Evolutionary conservation across 2,888 invertebrate genomes (phyloP).

Genomic region (Subacronicta megacephala): DNA sequence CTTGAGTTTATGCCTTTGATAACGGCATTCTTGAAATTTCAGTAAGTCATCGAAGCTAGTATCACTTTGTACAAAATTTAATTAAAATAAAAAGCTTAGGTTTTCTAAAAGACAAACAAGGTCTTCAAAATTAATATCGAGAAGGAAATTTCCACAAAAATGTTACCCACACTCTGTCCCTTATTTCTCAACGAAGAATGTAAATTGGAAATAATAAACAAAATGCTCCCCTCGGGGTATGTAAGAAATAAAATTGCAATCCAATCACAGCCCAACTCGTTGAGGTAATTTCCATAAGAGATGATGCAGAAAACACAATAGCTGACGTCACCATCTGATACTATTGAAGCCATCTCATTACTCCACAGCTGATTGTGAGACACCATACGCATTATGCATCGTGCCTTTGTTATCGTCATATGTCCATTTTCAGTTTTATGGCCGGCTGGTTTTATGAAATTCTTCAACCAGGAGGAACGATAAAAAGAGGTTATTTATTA

Average conservation of each 20-base stretch:
- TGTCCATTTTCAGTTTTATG: slow-evolving; percentile 64
- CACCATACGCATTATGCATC: slow-evolving; percentile 74
- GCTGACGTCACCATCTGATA: slow-evolving; percentile 62
- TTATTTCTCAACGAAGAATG: slow-evolving; percentile 8
- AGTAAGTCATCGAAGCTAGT: no score
- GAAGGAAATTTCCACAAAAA: no score
- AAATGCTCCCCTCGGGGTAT: no score
- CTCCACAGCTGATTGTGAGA: slow-evolving; percentile 73
- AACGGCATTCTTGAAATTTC: no score
- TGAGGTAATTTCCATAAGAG: slow-evolving; percentile 26
- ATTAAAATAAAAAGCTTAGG: no score
- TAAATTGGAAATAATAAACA: slow-evolving; percentile 18
- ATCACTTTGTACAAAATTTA: no score
- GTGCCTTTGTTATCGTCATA: slow-evolving; percentile 66
- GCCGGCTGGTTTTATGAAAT: slow-evolving; percentile 45
- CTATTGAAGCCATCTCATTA: slow-evolving; percentile 76
- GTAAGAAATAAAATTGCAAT: slow-evolving; percentile 23
- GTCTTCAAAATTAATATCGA: no score
- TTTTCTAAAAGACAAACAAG: no score
- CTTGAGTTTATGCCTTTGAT: no score
- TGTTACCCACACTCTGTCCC: no score
- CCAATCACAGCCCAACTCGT: slow-evolving; percentile 15
- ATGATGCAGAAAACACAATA: slow-evolving; percentile 42
- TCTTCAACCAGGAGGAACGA: slow-evolving; percentile 42
- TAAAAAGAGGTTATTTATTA: slow-evolving; percentile 46